These are phyloP conservation scores for Trypoxylon attenuatum DNA, from an alignment of 2,888 invertebrate genomes.

Conservation along the genomic window DNA sequence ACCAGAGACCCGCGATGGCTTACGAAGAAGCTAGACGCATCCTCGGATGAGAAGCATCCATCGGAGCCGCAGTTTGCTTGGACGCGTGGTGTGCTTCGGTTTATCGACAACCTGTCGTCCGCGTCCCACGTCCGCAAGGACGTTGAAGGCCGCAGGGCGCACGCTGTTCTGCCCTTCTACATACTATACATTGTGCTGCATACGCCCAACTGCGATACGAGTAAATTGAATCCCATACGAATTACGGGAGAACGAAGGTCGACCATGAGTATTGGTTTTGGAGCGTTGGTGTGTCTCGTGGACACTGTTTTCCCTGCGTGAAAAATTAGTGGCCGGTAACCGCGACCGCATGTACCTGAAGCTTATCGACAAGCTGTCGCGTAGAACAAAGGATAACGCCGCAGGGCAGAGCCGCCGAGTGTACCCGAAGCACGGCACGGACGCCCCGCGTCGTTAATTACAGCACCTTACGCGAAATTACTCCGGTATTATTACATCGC, in stretches of 20 bases:
- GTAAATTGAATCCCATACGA: not conserved
- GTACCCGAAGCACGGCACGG: too few species aligned
- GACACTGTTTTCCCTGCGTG: too few species aligned
- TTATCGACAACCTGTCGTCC: slow-evolving; percentile 57
- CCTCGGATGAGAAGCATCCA: slow-evolving; percentile 33
- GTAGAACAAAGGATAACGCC: not conserved
- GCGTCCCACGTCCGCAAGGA: slow-evolving; percentile 23
- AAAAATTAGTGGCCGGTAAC: too few species aligned
- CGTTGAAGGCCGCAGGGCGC: slow-evolving; percentile 25
- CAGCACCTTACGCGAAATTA: too few species aligned
- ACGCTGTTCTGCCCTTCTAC: not conserved
- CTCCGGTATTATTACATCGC: too few species aligned
- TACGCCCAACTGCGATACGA: too few species aligned
- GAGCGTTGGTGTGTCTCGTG: too few species aligned
- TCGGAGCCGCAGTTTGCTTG: slow-evolving; percentile 27
- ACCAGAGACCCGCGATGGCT: too few species aligned
- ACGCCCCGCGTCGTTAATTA: too few species aligned
- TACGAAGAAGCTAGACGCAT: slow-evolving; percentile 1
- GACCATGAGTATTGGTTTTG: too few species aligned
- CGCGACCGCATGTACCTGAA: not conserved
- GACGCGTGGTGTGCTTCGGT: slow-evolving; percentile 42
- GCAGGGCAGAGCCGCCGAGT: not conserved
- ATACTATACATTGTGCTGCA: too few species aligned
- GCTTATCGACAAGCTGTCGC: slow-evolving; percentile 2
- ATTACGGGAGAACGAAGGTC: too few species aligned